A percentile compares a stretch with the other conserved stretches of the same genome.
Conservation (phyloP, 2,797 vertebrate genomes). For the Threskiornis aethiopicus region DNA sequence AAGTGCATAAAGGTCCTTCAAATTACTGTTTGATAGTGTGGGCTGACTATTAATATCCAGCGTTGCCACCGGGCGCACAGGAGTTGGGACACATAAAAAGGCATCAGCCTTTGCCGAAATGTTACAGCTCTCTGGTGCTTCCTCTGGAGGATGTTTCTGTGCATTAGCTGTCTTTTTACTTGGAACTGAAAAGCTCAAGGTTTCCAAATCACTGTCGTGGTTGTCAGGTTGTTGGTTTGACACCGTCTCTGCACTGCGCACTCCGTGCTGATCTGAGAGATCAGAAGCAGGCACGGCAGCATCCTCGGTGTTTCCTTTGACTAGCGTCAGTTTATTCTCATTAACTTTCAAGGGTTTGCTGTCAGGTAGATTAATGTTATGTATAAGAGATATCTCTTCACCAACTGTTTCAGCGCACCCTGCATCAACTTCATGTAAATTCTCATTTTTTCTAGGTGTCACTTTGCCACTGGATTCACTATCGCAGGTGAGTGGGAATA, state of each 20-base stretch:
- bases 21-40: slow-evolving; percentile 59
- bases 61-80: slow-evolving; percentile 70
- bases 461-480: neutral
- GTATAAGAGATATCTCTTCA: neutral
- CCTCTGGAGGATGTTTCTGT: slow-evolving; percentile 78
- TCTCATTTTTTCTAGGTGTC: neutral
- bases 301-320: neutral
- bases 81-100: slow-evolving; percentile 66
- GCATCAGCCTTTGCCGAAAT: slow-evolving; percentile 65
- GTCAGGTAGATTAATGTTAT: neutral
- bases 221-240: neutral
- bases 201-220: slow-evolving; percentile 63
- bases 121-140: slow-evolving; percentile 69
- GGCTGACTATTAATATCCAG: slow-evolving; percentile 69
- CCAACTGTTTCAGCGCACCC: neutral
- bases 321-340: slow-evolving; percentile 6
- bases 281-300: neutral
- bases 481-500: neutral
- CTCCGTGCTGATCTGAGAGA: neutral
- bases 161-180: slow-evolving; percentile 73
- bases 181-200: neutral
- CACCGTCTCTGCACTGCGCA: neutral
- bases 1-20: slow-evolving; percentile 59
- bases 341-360: neutral
- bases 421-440: neutral